Evolutionary conservation across 92 coral and sea anemone genomes (phyloP).

Genomic region (Micromussa lordhowensis): DNA sequence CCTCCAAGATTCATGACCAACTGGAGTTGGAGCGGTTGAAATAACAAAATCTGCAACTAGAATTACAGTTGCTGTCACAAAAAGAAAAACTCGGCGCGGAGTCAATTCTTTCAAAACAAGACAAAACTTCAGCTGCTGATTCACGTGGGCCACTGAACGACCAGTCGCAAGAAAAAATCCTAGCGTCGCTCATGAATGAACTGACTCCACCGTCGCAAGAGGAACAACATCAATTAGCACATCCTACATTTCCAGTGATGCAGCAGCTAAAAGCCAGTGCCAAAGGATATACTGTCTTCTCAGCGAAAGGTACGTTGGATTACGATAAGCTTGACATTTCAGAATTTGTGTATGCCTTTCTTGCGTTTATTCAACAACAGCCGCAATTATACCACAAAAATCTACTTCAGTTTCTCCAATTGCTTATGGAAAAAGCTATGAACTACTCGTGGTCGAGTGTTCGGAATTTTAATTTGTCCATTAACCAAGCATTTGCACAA

Average conservation of each 20-base stretch:
- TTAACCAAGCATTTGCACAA: constrained; percentile 40
- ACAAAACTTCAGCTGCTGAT: not conserved
- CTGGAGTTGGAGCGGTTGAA: constrained; percentile 22
- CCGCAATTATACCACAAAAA: not conserved
- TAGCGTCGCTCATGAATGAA: constrained; percentile 2
- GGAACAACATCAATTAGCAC: constrained; percentile 3
- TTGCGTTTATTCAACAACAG: constrained; percentile 39
- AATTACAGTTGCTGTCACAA: constrained; percentile 3
- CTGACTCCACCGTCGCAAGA: not conserved
- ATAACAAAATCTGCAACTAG: constrained; percentile 31
- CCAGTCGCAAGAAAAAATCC: constrained; percentile 19
- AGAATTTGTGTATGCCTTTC: constrained; percentile 55
- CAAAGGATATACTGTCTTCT: constrained; percentile 26
- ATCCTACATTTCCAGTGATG: constrained; percentile 23
- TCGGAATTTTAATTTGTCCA: constrained; percentile 39
- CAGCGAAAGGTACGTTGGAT: constrained; percentile 69
- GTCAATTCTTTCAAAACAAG: not conserved
- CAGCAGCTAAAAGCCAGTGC: constrained; percentile 20
- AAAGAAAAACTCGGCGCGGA: constrained; percentile 24
- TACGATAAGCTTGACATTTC: constrained; percentile 52
- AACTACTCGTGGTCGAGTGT: constrained; percentile 54
- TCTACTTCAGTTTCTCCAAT: constrained; percentile 25
- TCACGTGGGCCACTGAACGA: constrained; percentile 1
- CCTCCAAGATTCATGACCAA: constrained; percentile 19
- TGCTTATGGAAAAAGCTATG: constrained; percentile 39